Conservation (phyloP, 2,888 invertebrate species). For the Esperia sulphurella region DNA sequence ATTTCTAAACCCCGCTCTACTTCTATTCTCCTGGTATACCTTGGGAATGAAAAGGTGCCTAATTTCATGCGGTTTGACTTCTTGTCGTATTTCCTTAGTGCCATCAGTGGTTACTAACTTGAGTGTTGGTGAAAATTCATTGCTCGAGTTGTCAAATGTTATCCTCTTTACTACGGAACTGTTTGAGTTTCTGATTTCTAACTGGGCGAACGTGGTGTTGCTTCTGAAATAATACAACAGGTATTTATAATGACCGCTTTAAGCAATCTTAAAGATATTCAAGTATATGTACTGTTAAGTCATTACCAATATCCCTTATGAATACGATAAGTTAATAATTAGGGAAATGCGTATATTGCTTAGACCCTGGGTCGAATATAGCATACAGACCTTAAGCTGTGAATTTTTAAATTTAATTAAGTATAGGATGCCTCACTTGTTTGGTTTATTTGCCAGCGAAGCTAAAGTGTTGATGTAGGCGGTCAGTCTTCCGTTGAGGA, state of each 20-base stretch:
- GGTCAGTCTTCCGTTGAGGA: slow-evolving; percentile 75
- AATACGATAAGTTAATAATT: no score
- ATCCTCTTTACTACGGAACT: slow-evolving; percentile 60
- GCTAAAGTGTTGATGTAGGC: slow-evolving; percentile 69
- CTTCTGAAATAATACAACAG: slow-evolving; percentile 42
- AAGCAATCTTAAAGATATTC: no score
- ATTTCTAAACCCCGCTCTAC: slow-evolving; percentile 61
- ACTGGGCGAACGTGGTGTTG: slow-evolving; percentile 67
- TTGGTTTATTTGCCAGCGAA: slow-evolving; percentile 61
- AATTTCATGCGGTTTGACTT: slow-evolving; percentile 68
- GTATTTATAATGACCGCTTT: no score
- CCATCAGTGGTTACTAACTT: slow-evolving; percentile 62
- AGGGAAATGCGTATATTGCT: no score
- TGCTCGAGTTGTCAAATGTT: slow-evolving; percentile 62
- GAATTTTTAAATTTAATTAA: no score
- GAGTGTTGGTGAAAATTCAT: slow-evolving; percentile 50
- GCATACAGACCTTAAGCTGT: no score
- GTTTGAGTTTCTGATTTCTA: slow-evolving; percentile 64
- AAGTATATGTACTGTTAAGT: no score
- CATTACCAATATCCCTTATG: no score
- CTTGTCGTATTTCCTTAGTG: slow-evolving; percentile 56
- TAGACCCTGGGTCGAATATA: no score
- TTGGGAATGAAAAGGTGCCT: slow-evolving; percentile 65
- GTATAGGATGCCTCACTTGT: slow-evolving; percentile 44
- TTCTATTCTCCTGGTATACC: slow-evolving; percentile 58